Percentiles rank a stretch among this genome's conserved stretches.
These are phyloP conservation scores for Tipula confusa DNA, from an alignment of 2,888 invertebrate genomes.

Conservation along the genomic window DNA sequence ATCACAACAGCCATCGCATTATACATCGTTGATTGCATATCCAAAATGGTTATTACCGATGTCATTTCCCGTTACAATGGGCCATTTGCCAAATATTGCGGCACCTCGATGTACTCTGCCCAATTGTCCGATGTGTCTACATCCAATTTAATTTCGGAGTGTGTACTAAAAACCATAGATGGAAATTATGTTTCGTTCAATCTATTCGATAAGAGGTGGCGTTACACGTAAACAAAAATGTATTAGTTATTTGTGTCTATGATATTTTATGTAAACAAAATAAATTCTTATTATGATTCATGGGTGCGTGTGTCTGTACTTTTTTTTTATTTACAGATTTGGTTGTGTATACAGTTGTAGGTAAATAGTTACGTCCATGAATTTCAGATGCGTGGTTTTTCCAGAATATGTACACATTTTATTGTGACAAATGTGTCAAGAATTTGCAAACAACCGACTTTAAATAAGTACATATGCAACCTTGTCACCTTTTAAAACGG, in stretches of 20 bases:
- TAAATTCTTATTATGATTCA: neutral
- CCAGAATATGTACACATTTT: neutral
- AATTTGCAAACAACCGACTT: no score
- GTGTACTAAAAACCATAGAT: neutral
- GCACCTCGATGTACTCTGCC: constrained; percentile 52
- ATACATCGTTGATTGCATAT: constrained; percentile 43
- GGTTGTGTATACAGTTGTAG: neutral
- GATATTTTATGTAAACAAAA: neutral
- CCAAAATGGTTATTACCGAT: constrained; percentile 49
- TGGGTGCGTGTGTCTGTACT: neutral
- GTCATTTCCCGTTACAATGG: constrained; percentile 48
- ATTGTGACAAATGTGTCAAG: neutral
- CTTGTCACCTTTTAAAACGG: neutral
- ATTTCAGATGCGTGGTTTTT: neutral
- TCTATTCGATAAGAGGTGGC: neutral
- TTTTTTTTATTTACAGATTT: neutral
- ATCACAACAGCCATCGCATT: constrained; percentile 35
- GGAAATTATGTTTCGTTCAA: neutral
- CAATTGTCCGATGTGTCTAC: constrained; percentile 43
- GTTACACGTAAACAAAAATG: neutral
- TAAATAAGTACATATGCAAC: neutral
- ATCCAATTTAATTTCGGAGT: constrained; percentile 29
- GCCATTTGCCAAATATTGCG: constrained; percentile 49
- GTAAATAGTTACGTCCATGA: neutral
- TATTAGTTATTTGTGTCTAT: neutral